phyloP scores from a whole-genome alignment of 2,113 vertebrate species.

The Sigmodon hispidus region DNA sequence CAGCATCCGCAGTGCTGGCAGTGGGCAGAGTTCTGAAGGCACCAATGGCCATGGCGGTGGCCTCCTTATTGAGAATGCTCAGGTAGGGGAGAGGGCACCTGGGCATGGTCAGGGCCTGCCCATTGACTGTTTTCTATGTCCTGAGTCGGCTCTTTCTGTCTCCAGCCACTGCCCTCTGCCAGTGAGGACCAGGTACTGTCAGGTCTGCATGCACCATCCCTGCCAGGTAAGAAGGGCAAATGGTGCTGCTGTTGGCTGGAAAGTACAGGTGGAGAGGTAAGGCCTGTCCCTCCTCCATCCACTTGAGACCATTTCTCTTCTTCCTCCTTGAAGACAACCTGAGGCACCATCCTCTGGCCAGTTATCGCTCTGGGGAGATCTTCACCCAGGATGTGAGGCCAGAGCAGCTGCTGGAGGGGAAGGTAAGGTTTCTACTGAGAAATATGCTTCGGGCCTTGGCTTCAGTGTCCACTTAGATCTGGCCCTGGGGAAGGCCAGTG shows the following conservation, averaged over 20 bases:
- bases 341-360: constrained; percentile 81
- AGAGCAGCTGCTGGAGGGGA: constrained; percentile 94
- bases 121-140: background rate
- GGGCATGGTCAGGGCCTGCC: background rate
- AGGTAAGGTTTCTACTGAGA: constrained; percentile 83
- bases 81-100: constrained; percentile 78
- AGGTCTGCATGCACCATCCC: constrained; percentile 76
- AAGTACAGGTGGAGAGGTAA: background rate
- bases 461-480: background rate
- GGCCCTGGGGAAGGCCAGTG: background rate
- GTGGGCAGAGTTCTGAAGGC: constrained; percentile 95
- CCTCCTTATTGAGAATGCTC: constrained; percentile 86
- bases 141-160: background rate
- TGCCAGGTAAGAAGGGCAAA: constrained; percentile 79
- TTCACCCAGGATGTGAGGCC: constrained; percentile 92
- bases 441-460: background rate
- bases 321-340: constrained; percentile 76
- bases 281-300: background rate
- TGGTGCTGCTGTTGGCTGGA: background rate
- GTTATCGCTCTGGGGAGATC: constrained; percentile 85
- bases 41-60: constrained; percentile 86
- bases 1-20: constrained; percentile 96
- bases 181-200: constrained; percentile 85
- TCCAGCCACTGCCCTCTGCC: constrained; percentile 87
- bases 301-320: background rate